Conservation (phyloP, 2,113 vertebrate genomes). For the Neogobius melanostomus region DNA sequence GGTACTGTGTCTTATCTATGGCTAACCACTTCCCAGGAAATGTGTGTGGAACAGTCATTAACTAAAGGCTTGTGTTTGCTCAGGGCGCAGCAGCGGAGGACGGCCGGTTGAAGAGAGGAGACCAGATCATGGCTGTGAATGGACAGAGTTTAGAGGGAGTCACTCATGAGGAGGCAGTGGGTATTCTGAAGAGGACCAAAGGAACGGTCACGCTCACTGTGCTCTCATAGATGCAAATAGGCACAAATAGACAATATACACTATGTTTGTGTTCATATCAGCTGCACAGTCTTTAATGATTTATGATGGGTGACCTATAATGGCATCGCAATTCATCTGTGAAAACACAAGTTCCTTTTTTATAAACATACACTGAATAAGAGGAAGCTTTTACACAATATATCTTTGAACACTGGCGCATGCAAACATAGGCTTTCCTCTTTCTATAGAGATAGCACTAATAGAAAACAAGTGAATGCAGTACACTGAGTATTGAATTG, state of each 20-base stretch:
- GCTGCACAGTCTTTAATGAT: neutral
- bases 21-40: neutral
- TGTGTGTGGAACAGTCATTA: neutral
- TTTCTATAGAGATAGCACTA: neutral
- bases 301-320: no score
- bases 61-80: neutral
- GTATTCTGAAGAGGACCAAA: slow-evolving; percentile 94
- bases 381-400: slow-evolving; percentile 16
- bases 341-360: slow-evolving; percentile 17
- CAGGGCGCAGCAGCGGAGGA: slow-evolving; percentile 96
- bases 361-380: slow-evolving; percentile 29
- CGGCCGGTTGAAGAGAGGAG: slow-evolving; percentile 91
- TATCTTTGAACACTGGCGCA: slow-evolving; percentile 56
- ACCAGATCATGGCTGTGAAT: slow-evolving; percentile 97
- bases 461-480: no score
- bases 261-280: neutral
- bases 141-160: slow-evolving; percentile 92
- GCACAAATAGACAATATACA: slow-evolving; percentile 9
- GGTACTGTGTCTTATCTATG: slow-evolving; percentile 64
- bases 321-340: neutral
- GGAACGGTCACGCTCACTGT: slow-evolving; percentile 91
- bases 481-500: no score
- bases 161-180: slow-evolving; percentile 94
- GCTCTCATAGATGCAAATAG: slow-evolving; percentile 78
- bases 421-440: no score